These are phyloP conservation scores for Schizotus pectinicornis DNA, from an alignment of 2,888 invertebrate genomes.

Conservation along the genomic window DNA sequence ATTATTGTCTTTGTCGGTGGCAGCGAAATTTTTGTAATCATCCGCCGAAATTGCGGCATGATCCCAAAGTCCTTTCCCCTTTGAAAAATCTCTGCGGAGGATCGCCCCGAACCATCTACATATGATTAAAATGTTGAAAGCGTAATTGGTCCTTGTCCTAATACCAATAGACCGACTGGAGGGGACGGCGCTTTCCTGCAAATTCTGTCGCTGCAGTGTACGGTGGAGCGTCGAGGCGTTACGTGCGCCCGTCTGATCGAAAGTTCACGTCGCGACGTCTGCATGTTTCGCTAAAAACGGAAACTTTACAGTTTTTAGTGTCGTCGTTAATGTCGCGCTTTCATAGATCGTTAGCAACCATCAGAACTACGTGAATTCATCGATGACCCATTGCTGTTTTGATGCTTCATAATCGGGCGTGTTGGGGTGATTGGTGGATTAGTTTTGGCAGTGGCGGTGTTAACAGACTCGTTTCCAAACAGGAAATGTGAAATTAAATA, in stretches of 20 bases:
- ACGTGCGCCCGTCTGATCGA: conserved; percentile 6
- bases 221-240: conserved; percentile 21
- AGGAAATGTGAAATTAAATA: too few species aligned
- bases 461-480: too few species aligned
- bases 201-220: conserved; percentile 27
- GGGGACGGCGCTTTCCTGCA: conserved; percentile 22
- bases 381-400: neutral
- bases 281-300: conserved; percentile 4
- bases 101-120: too few species aligned
- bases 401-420: too few species aligned
- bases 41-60: too few species aligned
- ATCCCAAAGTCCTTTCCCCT: too few species aligned
- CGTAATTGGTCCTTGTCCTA: conserved; percentile 13
- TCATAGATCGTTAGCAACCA: conserved; percentile 1
- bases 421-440: too few species aligned
- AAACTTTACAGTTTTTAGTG: conserved; percentile 11
- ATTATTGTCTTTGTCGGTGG: too few species aligned
- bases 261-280: conserved; percentile 19
- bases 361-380: conserved; percentile 2
- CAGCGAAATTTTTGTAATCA: too few species aligned
- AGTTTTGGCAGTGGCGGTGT: too few species aligned
- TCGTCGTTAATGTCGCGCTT: conserved; percentile 6
- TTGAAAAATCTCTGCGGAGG: too few species aligned
- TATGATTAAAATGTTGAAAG: conserved; percentile 13
- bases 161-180: conserved; percentile 16